A percentile compares a stretch with the other conserved stretches of the same genome.
Conservation (phyloP, 2,888 invertebrate genomes). For the Scaptomyza polygonia region DNA sequence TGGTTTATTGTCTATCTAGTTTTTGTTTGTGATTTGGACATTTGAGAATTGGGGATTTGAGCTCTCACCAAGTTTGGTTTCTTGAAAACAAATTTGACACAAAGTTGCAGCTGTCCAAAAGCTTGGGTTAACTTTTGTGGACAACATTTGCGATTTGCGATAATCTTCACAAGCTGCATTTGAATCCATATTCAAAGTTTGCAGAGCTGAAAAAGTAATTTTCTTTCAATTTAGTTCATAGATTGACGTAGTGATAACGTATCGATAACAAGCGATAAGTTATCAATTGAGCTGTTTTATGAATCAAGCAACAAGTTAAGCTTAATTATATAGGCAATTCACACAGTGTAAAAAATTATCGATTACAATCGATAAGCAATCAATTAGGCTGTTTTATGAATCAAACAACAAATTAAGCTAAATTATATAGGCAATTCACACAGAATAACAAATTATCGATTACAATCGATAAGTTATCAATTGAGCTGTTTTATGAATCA, state of each 20-base stretch:
- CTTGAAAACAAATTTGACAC: constrained; percentile 52
- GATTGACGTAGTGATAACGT: not conserved
- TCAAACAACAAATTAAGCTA: not conserved
- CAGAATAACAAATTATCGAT: no score
- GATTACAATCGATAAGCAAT: no score
- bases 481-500: no score
- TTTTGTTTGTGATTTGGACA: constrained; percentile 16
- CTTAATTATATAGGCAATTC: not conserved
- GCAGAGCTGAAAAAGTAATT: no score
- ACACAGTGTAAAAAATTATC: no score
- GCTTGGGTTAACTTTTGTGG: not conserved
- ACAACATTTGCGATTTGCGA: constrained; percentile 30
- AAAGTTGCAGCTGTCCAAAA: constrained; percentile 29
- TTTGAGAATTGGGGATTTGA: constrained; percentile 1
- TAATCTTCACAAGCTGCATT: not conserved
- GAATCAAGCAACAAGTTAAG: not conserved
- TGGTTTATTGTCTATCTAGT: not conserved
- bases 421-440: not conserved
- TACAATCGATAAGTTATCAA: no score
- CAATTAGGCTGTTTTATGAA: no score
- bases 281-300: not conserved
- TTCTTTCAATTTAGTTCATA: not conserved
- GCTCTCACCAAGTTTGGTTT: not conserved
- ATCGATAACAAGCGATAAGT: not conserved
- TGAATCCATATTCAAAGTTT: no score